Base-by-base conservation (phyloP, 1,140 invertebrate genomes). In the Halesus radiatus region DNA sequence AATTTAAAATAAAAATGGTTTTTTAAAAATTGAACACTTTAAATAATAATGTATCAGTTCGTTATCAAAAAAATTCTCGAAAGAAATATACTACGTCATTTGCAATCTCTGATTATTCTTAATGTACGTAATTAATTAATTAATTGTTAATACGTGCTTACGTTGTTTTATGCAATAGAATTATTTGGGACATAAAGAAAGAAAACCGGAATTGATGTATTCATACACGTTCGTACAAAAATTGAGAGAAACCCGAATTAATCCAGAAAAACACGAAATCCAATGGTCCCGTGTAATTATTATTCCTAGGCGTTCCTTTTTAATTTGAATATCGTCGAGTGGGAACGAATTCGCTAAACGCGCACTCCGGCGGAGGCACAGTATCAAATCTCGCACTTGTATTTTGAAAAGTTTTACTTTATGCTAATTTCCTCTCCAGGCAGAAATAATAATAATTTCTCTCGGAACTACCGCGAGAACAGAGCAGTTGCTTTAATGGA, bases 381-480 rank as follows among this genome's bases (percentile, higher is more conserved):
- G 62, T 66, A 66, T 66, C 62, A 66, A 66, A 66, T 66, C 62
- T 66, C 62, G 10, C 62, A 66, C 62, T 66, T 66, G 62, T 66
- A 29, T 32, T 66, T 66, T 37, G 10, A 29, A 32, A 66, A 22
- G 29, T 66, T 66, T 45, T 45, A 45, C 37, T 45, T 66, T 66
- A 66, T 66, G 62, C 26, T 66, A 66, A 66, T 66, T 26, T 45
- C 16, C 29, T 32, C 62, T n/a, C 62, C 22, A 37, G 62, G 62
- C 62, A n/a, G 62, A 66, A 29, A 66, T 66, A 66, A 66, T 66
- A 66, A 66, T 66, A 66, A 66, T 66, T 66, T 66, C 62, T 29
- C 22, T n/a, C 8, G 15, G 29, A 66, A 66, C 62, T 66, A 26
- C 62, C 26, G 13, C 29, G 22, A 18, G 29, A 29, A 29, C 22